Evolutionary conservation across 2,113 vertebrate genomes (phyloP).

Genomic region (Sarotherodon lohbergeri): DNA sequence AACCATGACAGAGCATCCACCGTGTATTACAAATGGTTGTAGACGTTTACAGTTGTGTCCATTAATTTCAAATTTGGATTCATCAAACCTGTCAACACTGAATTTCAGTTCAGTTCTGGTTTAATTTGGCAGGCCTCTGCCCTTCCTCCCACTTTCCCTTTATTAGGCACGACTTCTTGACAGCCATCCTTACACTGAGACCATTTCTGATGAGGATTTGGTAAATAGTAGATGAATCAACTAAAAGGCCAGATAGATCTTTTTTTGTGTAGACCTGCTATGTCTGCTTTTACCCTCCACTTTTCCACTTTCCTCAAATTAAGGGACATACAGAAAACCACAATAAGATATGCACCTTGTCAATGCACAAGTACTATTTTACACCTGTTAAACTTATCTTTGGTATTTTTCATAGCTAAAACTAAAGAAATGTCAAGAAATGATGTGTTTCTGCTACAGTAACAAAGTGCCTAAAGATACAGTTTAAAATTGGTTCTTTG

Average conservation of each 20-base stretch:
- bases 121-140: background rate
- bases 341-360: background rate
- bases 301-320: background rate
- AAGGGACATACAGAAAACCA: background rate
- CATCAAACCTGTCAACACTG: background rate
- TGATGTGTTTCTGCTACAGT: background rate
- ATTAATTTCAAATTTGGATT: background rate
- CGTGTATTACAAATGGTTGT: background rate
- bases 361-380: background rate
- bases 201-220: background rate
- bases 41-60: background rate
- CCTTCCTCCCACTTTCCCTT: background rate
- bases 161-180: background rate
- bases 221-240: background rate
- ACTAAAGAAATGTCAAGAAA: background rate
- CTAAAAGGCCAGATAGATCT: background rate
- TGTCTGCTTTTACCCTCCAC: background rate
- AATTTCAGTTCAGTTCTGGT: background rate
- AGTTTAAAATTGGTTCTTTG: background rate
- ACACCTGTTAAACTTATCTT: background rate
- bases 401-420: background rate
- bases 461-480: background rate
- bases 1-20: background rate
- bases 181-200: background rate
- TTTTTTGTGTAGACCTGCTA: background rate